Conservation (phyloP, 2,797 vertebrate genomes). For the Zenarchopterus dispar region DNA sequence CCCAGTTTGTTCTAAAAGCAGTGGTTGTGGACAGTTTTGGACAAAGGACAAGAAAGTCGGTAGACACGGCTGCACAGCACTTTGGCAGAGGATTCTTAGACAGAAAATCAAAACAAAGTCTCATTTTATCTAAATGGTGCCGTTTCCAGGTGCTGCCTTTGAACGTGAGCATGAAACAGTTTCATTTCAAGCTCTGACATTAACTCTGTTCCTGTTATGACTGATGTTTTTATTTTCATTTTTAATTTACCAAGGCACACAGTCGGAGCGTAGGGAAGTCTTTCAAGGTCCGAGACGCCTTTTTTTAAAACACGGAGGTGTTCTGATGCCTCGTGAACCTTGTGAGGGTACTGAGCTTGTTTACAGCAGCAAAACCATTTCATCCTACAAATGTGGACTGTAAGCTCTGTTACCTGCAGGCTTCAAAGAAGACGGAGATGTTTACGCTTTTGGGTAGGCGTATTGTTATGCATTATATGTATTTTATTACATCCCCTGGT, state of each 20-base stretch:
- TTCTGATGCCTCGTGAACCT: constrained; percentile 48
- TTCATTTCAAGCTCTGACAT: constrained; percentile 29
- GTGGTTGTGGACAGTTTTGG: constrained; percentile 6
- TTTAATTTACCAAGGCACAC: constrained; percentile 14
- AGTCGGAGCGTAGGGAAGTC: constrained; percentile 30
- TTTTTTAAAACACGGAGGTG: constrained; percentile 42
- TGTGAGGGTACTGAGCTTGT: constrained; percentile 46
- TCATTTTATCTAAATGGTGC: constrained; percentile 12
- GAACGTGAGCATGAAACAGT: constrained; percentile 15
- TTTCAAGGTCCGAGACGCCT: constrained; percentile 22
- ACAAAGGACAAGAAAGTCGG: constrained; percentile 16
- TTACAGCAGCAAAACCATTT: constrained; percentile 58
- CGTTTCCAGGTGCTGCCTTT: constrained; percentile 30
- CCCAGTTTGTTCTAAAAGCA: constrained; percentile 20
- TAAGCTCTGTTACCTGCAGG: constrained; percentile 41
- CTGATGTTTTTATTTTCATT: constrained; percentile 45
- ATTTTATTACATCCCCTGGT: constrained; percentile 22
- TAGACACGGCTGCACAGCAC: constrained; percentile 3
- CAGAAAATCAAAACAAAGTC: constrained; percentile 14
- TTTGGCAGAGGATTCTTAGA: constrained; percentile 11
- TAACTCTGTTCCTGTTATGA: constrained; percentile 23
- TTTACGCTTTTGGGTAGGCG: constrained; percentile 42
- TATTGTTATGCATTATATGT: constrained; percentile 51
- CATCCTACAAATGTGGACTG: constrained; percentile 30
- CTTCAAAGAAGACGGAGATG: constrained; percentile 57